phyloP scores from a whole-genome alignment of 92 coral and sea anemone genomes.

The Epizoanthus illoricatus region DNA sequence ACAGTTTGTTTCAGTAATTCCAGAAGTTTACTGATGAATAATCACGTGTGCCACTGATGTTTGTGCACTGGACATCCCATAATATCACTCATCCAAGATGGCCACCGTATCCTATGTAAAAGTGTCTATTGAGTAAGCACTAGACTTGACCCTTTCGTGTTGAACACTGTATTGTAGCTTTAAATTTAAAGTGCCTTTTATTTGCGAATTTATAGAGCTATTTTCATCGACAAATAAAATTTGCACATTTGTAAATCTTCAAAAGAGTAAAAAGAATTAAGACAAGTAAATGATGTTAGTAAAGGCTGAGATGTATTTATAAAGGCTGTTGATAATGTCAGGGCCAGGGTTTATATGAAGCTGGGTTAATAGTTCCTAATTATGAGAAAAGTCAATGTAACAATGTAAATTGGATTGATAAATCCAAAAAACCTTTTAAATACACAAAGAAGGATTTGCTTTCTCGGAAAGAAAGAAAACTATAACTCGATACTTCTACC shows the following conservation, averaged over 20 bases:
- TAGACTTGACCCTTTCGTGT: background rate
- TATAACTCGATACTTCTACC: too few relatives aligned
- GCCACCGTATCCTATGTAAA: too few relatives aligned
- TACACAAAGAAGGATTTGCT: too few relatives aligned
- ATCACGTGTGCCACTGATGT: too few relatives aligned
- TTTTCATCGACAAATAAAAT: background rate
- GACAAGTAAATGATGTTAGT: background rate
- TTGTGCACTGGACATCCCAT: too few relatives aligned
- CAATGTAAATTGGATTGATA: constrained; percentile 8
- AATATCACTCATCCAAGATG: too few relatives aligned
- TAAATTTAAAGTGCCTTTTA: background rate
- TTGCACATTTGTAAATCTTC: constrained; percentile 5
- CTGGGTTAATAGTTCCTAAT: background rate
- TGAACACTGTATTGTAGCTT: background rate
- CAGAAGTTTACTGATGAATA: too few relatives aligned
- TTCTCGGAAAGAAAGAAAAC: too few relatives aligned
- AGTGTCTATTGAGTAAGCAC: too few relatives aligned
- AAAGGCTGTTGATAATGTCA: background rate
- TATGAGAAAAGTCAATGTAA: background rate
- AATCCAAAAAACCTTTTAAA: background rate
- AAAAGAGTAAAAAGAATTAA: background rate
- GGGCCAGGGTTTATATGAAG: background rate
- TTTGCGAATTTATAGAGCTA: background rate
- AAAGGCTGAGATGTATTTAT: background rate
- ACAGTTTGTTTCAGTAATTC: too few relatives aligned